Base-by-base conservation (phyloP, 2,797 vertebrate genomes). In the Vipera latastei region DNA sequence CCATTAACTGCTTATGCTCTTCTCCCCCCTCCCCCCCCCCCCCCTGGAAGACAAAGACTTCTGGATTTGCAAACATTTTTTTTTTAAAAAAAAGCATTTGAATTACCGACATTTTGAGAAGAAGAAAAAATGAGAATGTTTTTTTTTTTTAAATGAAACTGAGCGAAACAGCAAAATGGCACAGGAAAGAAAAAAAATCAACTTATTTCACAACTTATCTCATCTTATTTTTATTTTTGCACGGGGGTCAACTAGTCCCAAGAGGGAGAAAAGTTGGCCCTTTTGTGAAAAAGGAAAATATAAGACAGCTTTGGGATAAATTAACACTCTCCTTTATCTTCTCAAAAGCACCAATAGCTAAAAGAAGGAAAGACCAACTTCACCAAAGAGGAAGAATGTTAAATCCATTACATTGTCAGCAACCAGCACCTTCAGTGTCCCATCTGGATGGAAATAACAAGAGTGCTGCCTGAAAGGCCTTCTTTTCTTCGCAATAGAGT, bases 401-500 rank as follows among this genome's bases (percentile, higher is more conserved):
- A 93, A 87, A 95, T 85, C 55, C 57, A 93, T 48, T 86, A 22
- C 89, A 63, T 22, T 90, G 89, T 25, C 83, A 93, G 89, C 57
- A 95, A 94, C 94, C 12, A 86, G 93, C 93, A 91, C 92, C 86
- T 86, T 63, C 63, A 90, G 93, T 91, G 89, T 91, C 86, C 65
- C 87, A 89, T 92, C 92, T 61, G 94, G 94, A 91, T 60, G 65
- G 78, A 92, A 65, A 89, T 89, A 86, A 89, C 61, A 86, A 38
- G 88, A 78, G 7, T 86, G 44, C 57, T 2, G 0, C 9, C n/a
- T 91, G 83, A 95, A 94, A 91, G 51, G 20, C 28, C 38, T 28
- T 89, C 51, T 60, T 90, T 60, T 63, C 25, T 18, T 87, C 55
- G 38, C 4, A 9, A 7, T n/a, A 48, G 90, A 91, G 32, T 63